A percentile compares a stretch with the other conserved stretches of the same genome.
Conservation (phyloP, 2,797 vertebrate genomes). For the Lemur catta region DNA sequence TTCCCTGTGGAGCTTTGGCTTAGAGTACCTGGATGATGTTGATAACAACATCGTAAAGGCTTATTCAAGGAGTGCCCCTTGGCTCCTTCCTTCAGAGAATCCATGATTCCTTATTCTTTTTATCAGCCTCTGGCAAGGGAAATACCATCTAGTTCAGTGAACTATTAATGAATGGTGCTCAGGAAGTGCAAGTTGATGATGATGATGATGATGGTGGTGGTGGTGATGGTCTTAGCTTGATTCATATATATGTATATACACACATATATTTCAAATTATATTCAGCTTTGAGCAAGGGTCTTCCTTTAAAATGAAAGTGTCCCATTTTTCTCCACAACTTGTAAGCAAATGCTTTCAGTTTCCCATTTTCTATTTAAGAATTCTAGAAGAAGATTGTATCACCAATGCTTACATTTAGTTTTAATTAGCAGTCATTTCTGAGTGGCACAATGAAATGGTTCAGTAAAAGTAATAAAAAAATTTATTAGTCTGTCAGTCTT, state of each 20-base stretch:
- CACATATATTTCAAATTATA: background rate
- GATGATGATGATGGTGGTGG: background rate
- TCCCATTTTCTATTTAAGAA: constrained; percentile 18
- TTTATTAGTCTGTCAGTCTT: constrained; percentile 1
- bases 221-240: background rate
- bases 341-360: background rate
- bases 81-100: background rate
- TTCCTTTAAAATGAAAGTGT: background rate
- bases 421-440: constrained; percentile 42
- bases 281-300: background rate
- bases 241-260: background rate
- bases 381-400: constrained; percentile 19
- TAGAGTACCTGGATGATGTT: background rate
- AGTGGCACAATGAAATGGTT: constrained; percentile 6
- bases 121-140: background rate
- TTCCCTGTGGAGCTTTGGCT: background rate
- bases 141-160: background rate
- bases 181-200: background rate
- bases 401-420: background rate
- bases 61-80: background rate
- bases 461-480: constrained; percentile 4
- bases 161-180: background rate
- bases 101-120: background rate
- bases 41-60: background rate
- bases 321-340: background rate